phyloP scores from a whole-genome alignment of 2,888 invertebrate genomes.

The Megastigmus dorsalis region DNA sequence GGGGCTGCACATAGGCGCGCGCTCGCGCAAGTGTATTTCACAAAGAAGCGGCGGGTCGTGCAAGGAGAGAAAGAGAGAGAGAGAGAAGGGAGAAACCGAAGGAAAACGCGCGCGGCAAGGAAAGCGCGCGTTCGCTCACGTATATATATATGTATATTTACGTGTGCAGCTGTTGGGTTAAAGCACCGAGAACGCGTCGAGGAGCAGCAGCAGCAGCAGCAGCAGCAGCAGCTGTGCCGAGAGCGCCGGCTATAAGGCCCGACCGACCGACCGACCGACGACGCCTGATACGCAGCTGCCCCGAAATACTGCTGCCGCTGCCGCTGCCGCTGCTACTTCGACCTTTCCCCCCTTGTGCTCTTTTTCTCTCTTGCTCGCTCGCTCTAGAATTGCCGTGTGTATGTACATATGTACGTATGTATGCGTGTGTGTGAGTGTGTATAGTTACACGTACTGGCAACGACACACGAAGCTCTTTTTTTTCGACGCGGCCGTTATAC shows the following conservation, averaged over 20 bases:
- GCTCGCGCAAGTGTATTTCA: slow-evolving; percentile 36
- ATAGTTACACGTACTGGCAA: slow-evolving; percentile 9
- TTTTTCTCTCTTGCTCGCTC: neutral
- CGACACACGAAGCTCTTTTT: slow-evolving; percentile 24
- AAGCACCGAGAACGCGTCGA: slow-evolving; percentile 42
- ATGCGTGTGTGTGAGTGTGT: no score
- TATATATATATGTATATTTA: neutral
- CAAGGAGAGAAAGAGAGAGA: slow-evolving; percentile 20
- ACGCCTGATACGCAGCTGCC: slow-evolving; percentile 51
- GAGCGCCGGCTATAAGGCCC: no score
- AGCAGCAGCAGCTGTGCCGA: slow-evolving; percentile 52
- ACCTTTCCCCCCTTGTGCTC: slow-evolving; percentile 50
- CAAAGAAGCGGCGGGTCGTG: neutral
- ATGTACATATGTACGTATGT: no score
- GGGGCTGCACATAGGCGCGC: neutral
- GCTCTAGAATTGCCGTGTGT: no score
- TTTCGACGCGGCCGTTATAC: neutral
- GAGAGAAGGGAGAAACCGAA: slow-evolving; percentile 50
- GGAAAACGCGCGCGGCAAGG: slow-evolving; percentile 44
- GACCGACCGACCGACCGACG: slow-evolving; percentile 31
- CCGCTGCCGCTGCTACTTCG: no score
- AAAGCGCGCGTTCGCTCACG: slow-evolving; percentile 33
- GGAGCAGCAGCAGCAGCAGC: no score
- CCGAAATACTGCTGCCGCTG: slow-evolving; percentile 23
- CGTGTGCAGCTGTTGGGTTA: slow-evolving; percentile 50